A percentile compares a stretch with the other conserved stretches of the same genome.
Evolutionary conservation across 2,888 invertebrate genomes (phyloP).

Genomic region (Lordiphosa fenestrarum): DNA sequence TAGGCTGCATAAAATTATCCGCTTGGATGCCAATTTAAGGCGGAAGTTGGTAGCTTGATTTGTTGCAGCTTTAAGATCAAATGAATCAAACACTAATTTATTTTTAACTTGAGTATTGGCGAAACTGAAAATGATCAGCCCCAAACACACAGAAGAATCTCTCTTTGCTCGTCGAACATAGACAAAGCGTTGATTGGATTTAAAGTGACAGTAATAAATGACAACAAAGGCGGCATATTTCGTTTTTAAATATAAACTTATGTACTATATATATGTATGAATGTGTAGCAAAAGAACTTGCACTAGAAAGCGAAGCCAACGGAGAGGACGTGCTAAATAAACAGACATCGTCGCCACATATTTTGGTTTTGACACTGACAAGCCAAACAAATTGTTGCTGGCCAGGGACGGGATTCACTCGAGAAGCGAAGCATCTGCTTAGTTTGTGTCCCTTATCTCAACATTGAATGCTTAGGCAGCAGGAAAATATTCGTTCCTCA

Average conservation of each 20-base stretch:
- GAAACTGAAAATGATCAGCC: background rate
- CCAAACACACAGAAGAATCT: constrained; percentile 15
- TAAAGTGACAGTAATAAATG: constrained; percentile 77
- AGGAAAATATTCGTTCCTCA: constrained; percentile 8
- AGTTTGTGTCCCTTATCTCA: background rate
- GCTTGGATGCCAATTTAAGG: constrained; percentile 48
- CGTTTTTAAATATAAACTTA: constrained; percentile 57
- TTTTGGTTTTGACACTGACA: constrained; percentile 54
- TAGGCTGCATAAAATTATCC: constrained; percentile 43
- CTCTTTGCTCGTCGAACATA: constrained; percentile 55
- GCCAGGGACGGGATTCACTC: background rate
- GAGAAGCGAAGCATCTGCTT: constrained; percentile 1
- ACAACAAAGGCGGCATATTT: constrained; percentile 68
- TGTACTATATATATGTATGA: background rate
- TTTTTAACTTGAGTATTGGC: constrained; percentile 4
- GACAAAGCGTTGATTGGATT: constrained; percentile 76
- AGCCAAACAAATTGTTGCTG: constrained; percentile 68
- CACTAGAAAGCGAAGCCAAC: constrained; percentile 9
- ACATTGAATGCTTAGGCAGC: background rate
- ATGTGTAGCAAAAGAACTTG: constrained; percentile 6
- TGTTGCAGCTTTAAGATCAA: constrained; percentile 4
- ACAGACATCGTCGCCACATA: constrained; percentile 53
- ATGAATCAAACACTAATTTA: background rate
- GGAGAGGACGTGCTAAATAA: constrained; percentile 34
- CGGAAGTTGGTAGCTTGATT: constrained; percentile 41